Evolutionary conservation across 2,113 vertebrate genomes (phyloP).

Genomic region (Burhinus oedicnemus): DNA sequence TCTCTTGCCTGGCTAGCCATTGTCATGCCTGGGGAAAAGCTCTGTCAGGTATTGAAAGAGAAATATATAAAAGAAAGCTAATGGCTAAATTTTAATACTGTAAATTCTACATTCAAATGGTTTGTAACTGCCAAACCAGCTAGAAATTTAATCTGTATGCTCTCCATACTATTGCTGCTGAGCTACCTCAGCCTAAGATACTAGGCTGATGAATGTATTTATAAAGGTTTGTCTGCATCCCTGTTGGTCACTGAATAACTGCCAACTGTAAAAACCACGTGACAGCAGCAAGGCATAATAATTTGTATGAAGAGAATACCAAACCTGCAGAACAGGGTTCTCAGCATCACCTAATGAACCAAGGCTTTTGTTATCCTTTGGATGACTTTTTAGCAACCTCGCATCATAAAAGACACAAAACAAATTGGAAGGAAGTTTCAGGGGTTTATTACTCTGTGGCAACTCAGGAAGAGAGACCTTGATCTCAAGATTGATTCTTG

Average conservation of each 20-base stretch:
- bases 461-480: neutral
- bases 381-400: neutral
- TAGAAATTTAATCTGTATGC: neutral
- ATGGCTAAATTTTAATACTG: neutral
- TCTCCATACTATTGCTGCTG: neutral
- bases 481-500: neutral
- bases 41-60: constrained; percentile 17
- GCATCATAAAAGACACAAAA: neutral
- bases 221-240: neutral
- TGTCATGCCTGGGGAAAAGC: neutral
- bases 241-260: neutral
- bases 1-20: neutral
- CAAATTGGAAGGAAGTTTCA: neutral
- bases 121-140: neutral
- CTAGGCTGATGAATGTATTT: neutral
- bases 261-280: neutral
- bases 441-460: neutral
- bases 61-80: neutral
- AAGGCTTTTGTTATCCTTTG: neutral
- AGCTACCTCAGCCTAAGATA: neutral
- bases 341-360: neutral
- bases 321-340: neutral
- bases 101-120: neutral
- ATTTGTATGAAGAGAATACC: neutral
- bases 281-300: neutral